Evolutionary conservation across 2,797 vertebrate genomes (phyloP).

Genomic region (Antrozous pallidus): DNA sequence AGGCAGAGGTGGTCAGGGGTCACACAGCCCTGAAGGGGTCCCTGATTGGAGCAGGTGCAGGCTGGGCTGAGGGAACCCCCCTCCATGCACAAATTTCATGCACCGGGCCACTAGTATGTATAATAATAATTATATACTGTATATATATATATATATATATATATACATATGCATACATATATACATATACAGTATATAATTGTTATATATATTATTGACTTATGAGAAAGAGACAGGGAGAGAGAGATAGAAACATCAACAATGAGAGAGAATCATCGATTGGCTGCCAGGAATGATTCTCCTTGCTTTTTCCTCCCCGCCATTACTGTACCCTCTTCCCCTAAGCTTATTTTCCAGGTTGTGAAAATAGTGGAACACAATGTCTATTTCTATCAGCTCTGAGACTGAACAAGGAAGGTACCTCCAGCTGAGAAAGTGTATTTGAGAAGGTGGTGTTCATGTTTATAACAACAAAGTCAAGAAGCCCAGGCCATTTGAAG

Average conservation of each 20-base stretch:
- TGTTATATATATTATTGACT: neutral
- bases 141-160: too few species aligned
- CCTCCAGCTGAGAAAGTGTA: slow-evolving; percentile 36
- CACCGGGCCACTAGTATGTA: too few species aligned
- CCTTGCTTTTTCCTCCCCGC: slow-evolving; percentile 43
- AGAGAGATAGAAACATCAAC: neutral
- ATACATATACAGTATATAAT: too few species aligned
- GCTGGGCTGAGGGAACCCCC: too few species aligned
- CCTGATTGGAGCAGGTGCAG: too few species aligned
- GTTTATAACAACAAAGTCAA: slow-evolving; percentile 44
- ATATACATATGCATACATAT: too few species aligned
- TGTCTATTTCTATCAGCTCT: slow-evolving; percentile 55
- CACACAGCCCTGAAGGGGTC: too few species aligned
- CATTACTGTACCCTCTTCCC: neutral
- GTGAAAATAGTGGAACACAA: slow-evolving; percentile 36
- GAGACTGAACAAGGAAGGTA: neutral
- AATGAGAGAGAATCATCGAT: neutral
- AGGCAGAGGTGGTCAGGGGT: too few species aligned
- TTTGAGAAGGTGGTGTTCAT: slow-evolving; percentile 36
- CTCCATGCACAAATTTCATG: too few species aligned
- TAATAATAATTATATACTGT: too few species aligned
- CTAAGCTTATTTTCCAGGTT: slow-evolving; percentile 33
- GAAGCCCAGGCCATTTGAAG: neutral
- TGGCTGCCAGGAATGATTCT: neutral
- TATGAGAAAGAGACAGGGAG: neutral